Evolutionary conservation across 2,888 invertebrate genomes (phyloP).

Genomic region (Tachina lurida): DNA sequence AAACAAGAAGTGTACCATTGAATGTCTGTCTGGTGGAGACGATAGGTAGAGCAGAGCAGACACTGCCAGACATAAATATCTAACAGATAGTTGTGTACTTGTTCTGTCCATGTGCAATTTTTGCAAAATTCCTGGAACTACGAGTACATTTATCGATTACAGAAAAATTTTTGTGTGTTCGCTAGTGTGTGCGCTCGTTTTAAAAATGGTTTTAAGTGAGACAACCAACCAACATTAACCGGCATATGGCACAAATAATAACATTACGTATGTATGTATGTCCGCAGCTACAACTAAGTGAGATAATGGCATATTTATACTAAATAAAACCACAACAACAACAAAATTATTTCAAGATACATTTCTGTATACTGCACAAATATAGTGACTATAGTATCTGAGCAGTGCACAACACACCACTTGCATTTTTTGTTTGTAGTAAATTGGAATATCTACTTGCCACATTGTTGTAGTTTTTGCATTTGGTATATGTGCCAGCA

Average conservation of each 20-base stretch:
- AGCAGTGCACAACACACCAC: conserved; percentile 7
- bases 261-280: conserved; percentile 13
- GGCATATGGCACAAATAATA: conserved; percentile 44
- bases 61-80: conserved; percentile 15
- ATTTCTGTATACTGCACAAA: not conserved
- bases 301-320: conserved; percentile 33
- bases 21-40: conserved; percentile 39
- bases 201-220: conserved; percentile 34
- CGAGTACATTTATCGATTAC: conserved; percentile 62
- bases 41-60: conserved; percentile 44
- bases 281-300: conserved; percentile 19
- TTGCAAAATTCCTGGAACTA: conserved; percentile 62
- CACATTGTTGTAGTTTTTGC: conserved; percentile 39
- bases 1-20: conserved; percentile 30
- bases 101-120: conserved; percentile 7
- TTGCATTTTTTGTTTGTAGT: conserved; percentile 44
- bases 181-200: conserved; percentile 19
- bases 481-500: conserved; percentile 40
- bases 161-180: conserved; percentile 9
- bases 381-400: not conserved
- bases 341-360: not conserved
- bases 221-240: conserved; percentile 34
- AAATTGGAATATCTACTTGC: conserved; percentile 47
- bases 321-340: conserved; percentile 2
- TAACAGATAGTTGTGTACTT: conserved; percentile 2